These are phyloP conservation scores for Furcifer pardalis DNA, from an alignment of 2,797 vertebrate species.

Conservation along the genomic window DNA sequence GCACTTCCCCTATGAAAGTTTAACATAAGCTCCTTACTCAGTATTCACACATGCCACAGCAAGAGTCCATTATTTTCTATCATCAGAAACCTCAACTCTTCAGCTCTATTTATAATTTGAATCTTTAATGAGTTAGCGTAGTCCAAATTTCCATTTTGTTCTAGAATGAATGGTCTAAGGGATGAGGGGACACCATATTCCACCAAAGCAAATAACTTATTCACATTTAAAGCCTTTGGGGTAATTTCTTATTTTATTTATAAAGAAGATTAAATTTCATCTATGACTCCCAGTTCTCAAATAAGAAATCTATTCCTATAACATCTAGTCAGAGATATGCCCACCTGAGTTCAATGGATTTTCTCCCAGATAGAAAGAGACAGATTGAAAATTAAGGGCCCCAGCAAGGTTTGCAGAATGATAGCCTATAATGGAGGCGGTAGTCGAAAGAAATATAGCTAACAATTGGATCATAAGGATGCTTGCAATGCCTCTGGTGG, in stretches of 20 bases:
- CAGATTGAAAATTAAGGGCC: background rate
- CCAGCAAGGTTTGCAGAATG: too few relatives aligned
- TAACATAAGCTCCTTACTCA: background rate
- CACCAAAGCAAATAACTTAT: background rate
- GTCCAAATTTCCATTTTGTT: background rate
- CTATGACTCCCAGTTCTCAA: fast-evolving
- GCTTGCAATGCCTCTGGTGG: too few relatives aligned
- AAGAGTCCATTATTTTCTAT: background rate
- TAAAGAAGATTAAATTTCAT: background rate
- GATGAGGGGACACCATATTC: background rate
- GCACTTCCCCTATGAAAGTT: background rate
- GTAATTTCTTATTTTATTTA: background rate
- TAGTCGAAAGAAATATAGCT: too few relatives aligned
- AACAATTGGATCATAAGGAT: too few relatives aligned
- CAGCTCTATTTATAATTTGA: slow-evolving; percentile 26
- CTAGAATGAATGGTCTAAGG: background rate
- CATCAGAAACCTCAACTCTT: slow-evolving; percentile 1
- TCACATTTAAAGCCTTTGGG: background rate
- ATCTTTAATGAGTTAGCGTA: slow-evolving; percentile 13
- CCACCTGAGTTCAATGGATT: background rate
- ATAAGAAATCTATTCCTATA: fast-evolving
- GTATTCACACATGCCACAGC: background rate
- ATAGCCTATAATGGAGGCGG: too few relatives aligned
- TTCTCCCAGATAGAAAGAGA: background rate
- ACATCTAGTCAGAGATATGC: background rate